A percentile compares a stretch with the other conserved stretches of the same genome.
Evolutionary conservation across 1,140 invertebrate species (phyloP).

Genomic region (Argopecten irradians): DNA sequence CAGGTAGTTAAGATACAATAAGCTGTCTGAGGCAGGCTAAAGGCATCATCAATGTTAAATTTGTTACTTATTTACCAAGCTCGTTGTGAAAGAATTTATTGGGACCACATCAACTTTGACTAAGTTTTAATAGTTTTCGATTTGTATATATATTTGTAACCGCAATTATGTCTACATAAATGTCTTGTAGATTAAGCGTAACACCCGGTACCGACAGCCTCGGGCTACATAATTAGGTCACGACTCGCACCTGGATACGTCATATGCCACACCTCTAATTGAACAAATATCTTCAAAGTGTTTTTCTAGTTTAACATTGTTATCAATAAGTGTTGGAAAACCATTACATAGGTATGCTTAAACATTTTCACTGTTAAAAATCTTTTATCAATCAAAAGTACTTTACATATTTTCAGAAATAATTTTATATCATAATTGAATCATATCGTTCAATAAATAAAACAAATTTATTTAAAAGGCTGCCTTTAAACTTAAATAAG

Average conservation of each 20-base stretch:
- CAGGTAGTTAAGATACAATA: not conserved
- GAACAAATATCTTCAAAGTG: conserved; percentile 10
- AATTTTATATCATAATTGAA: conserved; percentile 7
- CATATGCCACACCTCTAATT: conserved; percentile 14
- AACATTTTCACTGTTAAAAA: not conserved
- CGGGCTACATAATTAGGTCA: not conserved
- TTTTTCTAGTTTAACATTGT: not conserved
- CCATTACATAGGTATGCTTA: not conserved
- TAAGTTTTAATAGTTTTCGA: not conserved
- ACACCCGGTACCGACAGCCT: not conserved
- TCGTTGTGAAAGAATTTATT: not conserved
- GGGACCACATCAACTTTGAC: not conserved
- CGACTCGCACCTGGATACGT: not conserved
- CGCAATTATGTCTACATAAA: not conserved
- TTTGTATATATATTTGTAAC: not conserved
- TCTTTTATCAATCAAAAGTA: not conserved
- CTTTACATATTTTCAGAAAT: not conserved
- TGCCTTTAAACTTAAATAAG: not conserved
- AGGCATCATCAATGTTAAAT: not conserved
- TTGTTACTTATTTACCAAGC: not conserved
- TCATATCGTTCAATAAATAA: not conserved
- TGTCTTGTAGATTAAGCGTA: not conserved
- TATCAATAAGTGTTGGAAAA: not conserved
- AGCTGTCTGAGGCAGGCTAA: not conserved
- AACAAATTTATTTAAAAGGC: not conserved